phyloP scores from a whole-genome alignment of 1,140 invertebrate species.

The Bombus pyrosoma region DNA sequence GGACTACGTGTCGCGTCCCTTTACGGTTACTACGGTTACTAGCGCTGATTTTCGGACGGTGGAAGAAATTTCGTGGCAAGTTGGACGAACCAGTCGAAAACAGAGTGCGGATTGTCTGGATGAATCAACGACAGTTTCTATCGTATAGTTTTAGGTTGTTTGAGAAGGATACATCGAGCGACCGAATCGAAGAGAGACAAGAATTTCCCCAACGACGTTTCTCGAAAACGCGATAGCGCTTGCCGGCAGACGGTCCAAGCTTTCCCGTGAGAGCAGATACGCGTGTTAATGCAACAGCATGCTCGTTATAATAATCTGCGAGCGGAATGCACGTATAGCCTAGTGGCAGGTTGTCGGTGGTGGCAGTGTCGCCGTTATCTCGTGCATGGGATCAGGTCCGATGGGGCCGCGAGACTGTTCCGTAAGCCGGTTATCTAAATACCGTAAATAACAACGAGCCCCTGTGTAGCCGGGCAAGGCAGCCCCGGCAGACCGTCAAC shows the following conservation, averaged over 20 bases:
- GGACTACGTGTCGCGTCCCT: not conserved
- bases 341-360: slow-evolving; percentile 69
- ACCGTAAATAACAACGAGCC: slow-evolving; percentile 81
- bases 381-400: slow-evolving; percentile 76
- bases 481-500: slow-evolving; percentile 21
- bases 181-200: no score
- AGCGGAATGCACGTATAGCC: slow-evolving; percentile 61
- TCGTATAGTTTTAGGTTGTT: no score
- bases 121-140: no score
- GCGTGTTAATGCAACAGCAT: slow-evolving; percentile 72
- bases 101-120: no score
- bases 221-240: slow-evolving; percentile 15
- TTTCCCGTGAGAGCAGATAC: slow-evolving; percentile 67
- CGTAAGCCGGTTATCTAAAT: slow-evolving; percentile 82
- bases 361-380: slow-evolving; percentile 71
- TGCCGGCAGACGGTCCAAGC: not conserved
- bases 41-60: no score
- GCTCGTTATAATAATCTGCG: slow-evolving; percentile 76
- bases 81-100: no score
- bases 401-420: slow-evolving; percentile 75
- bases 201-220: not conserved
- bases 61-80: not conserved
- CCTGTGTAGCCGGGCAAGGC: slow-evolving; percentile 36
- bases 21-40: not conserved
- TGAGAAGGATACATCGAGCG: not conserved